phyloP scores from a whole-genome alignment of 2,797 vertebrate genomes.

The Corythornis leucogaster region DNA sequence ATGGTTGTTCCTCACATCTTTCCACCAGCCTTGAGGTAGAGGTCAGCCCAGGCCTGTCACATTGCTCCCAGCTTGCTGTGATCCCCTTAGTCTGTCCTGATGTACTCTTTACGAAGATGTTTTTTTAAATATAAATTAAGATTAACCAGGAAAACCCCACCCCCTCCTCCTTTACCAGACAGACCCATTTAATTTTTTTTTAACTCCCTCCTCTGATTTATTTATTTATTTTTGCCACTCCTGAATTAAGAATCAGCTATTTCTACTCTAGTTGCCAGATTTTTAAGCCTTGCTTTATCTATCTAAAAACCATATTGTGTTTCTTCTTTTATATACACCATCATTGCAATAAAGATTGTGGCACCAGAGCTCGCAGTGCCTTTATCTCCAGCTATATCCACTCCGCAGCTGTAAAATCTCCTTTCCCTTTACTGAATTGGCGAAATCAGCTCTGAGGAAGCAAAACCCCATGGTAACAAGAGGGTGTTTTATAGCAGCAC shows the following conservation, averaged over 20 bases:
- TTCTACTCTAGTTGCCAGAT: not conserved
- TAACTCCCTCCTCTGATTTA: fast-evolving
- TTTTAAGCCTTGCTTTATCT: slow-evolving; percentile 14
- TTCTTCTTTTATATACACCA: slow-evolving; percentile 25
- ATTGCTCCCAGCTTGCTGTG: not conserved
- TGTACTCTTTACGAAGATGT: not conserved
- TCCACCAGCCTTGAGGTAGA: not conserved
- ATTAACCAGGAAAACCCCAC: not conserved
- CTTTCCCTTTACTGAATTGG: not conserved
- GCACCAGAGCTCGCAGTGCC: not conserved
- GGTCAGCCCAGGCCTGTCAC: not conserved
- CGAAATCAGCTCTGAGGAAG: not conserved
- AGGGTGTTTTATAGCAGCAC: not conserved
- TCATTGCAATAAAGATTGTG: slow-evolving; percentile 19
- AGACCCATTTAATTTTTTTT: not conserved
- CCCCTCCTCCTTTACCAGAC: not conserved
- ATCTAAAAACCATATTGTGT: not conserved
- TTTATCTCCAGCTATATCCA: slow-evolving; percentile 25
- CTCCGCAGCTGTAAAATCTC: not conserved
- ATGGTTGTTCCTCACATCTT: not conserved
- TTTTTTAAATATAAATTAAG: not conserved
- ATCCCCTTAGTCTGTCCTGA: not conserved
- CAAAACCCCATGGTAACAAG: not conserved
- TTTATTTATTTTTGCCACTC: not conserved
- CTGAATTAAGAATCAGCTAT: not conserved